Evolutionary conservation across 2,113 vertebrate species (phyloP), one percentile per base, ranked within the genome.

Genomic region (Catharus minimus): DNA sequence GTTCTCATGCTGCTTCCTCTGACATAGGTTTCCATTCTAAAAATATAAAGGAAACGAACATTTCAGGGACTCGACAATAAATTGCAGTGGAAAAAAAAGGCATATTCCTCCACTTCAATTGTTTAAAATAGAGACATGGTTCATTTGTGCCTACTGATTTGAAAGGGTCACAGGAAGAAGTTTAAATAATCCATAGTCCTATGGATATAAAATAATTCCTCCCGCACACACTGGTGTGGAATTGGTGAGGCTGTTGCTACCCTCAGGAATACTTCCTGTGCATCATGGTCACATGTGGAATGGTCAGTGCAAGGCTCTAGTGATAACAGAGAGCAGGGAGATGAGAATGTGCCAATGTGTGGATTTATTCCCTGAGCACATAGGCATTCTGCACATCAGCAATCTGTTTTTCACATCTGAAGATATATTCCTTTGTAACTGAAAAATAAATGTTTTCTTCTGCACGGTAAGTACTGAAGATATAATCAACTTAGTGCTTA

Each of bases 201-300:
- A 13, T 26, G 16, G 10, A 4, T 67, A 24, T n/a, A 12, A 83
- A 79, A 23, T 17, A 26, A 47, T 52, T 28, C 18, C 28, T 75
- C 17, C 27, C 1, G 3, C 16, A 36, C 0, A 0, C 32, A 36
- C 5, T 1, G 0, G 22, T 49, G 50, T 13, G 26, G 46, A 83
- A 74, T 36, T 15, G 11, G 11, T 69, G 60, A 82, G 28, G 27
- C 11, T 78, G 23, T 58, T 58, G 26, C 13, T 30, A 33, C 4
- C 6, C 1, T 1, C 27, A 28, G 55, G 53, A 9, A 17, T 53
- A 13, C 18, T n/a, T 57, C 33, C 43, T 14, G 0, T 41, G 22
- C 4, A 4, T 15, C 62, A 14, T 0, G 0, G 26, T 13, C 38
- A 22, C 2, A 0, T 2, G 21, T n/a, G 26, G 53, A 28, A 23